Evolutionary conservation across 2,113 vertebrate genomes (phyloP).

Genomic region (Orientallactaga bullata): DNA sequence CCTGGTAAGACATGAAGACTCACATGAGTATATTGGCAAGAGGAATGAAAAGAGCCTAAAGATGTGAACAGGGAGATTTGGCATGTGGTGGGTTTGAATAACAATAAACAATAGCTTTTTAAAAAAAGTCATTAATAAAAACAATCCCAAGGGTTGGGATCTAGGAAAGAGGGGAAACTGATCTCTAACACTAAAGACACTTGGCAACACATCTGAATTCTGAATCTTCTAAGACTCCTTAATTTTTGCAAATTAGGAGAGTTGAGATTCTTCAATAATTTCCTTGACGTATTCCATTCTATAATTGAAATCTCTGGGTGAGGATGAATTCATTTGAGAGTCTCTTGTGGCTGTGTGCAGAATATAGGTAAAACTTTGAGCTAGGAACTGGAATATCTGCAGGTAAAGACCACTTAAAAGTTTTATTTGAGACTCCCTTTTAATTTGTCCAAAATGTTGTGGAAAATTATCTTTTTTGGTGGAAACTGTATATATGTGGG

Average conservation of each 20-base stretch:
- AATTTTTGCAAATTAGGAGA: slow-evolving; percentile 18
- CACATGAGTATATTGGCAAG: background rate
- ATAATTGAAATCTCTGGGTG: background rate
- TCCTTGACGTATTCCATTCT: background rate
- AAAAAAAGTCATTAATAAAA: background rate
- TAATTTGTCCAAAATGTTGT: slow-evolving; percentile 63
- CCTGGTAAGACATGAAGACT: background rate
- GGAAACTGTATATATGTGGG: slow-evolving; percentile 40
- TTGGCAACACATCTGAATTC: slow-evolving; percentile 3
- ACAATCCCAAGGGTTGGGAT: background rate
- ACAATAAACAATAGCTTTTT: background rate
- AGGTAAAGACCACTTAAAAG: background rate
- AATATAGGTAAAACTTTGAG: background rate
- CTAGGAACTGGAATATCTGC: slow-evolving; percentile 41
- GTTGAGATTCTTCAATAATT: slow-evolving; percentile 21
- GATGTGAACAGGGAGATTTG: background rate
- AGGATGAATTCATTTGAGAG: background rate
- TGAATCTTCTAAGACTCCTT: background rate
- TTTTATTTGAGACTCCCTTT: background rate
- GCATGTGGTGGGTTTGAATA: background rate
- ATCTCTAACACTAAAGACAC: background rate
- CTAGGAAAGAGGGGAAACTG: background rate
- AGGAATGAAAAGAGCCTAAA: background rate
- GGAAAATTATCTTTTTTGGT: slow-evolving; percentile 60
- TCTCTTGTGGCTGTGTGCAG: background rate